Percentiles rank a stretch among this genome's conserved stretches.
phyloP scores from a whole-genome alignment of 2,888 invertebrate genomes.

The Synanthedon myopaeformis region DNA sequence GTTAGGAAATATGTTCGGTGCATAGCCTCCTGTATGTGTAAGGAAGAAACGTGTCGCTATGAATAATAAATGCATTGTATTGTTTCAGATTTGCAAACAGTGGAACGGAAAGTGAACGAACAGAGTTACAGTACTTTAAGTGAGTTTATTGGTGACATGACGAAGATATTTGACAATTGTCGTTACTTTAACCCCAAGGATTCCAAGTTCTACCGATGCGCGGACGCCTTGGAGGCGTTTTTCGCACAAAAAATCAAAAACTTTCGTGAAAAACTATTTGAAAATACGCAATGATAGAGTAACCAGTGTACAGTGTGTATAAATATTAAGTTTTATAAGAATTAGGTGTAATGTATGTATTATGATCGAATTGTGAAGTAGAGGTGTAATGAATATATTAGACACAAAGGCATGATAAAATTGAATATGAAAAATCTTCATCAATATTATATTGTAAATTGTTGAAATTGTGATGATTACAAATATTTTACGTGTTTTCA shows the following conservation, averaged over 20 bases:
- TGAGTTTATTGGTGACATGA: slow-evolving; percentile 98
- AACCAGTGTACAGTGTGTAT: slow-evolving; percentile 36
- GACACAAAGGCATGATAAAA: slow-evolving; percentile 8
- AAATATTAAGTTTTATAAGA: slow-evolving; percentile 12
- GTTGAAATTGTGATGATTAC: slow-evolving; percentile 21
- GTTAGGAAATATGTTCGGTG: too few relatives aligned
- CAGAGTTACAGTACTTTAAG: slow-evolving; percentile 87
- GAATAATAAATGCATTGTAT: slow-evolving; percentile 2
- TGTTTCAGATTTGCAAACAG: slow-evolving; percentile 88
- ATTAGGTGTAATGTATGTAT: slow-evolving; percentile 1
- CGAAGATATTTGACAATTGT: slow-evolving; percentile 98
- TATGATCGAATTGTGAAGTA: slow-evolving; percentile 8
- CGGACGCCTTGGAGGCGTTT: slow-evolving; percentile 93
- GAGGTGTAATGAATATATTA: slow-evolving; percentile 18
- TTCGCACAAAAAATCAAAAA: slow-evolving; percentile 94
- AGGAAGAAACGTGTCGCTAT: too few relatives aligned
- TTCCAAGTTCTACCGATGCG: slow-evolving; percentile 96
- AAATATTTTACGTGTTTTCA: slow-evolving; percentile 19
- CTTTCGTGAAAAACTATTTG: slow-evolving; percentile 85
- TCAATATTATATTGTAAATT: too few relatives aligned
- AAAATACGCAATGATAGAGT: slow-evolving; percentile 65
- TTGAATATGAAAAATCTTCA: too few relatives aligned
- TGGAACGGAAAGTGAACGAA: slow-evolving; percentile 87
- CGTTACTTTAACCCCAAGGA: slow-evolving; percentile 96
- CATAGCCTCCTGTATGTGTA: too few relatives aligned